phyloP scores from a whole-genome alignment of 2,888 invertebrate genomes.

The Rhagonycha fulva region DNA sequence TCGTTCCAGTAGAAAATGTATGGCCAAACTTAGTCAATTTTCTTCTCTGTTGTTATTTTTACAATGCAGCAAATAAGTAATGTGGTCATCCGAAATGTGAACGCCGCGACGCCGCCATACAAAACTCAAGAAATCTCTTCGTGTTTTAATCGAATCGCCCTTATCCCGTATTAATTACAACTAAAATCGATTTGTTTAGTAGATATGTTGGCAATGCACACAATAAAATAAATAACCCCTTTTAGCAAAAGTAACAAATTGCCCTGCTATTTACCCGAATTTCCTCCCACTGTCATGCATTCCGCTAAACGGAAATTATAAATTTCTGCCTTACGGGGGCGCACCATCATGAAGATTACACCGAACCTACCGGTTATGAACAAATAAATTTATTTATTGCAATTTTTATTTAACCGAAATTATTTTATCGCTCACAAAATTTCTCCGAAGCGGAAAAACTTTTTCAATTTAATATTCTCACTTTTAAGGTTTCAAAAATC shows the following conservation, averaged over 20 bases:
- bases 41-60: constrained; percentile 14
- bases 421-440: background rate
- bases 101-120: constrained; percentile 8
- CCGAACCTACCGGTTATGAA: constrained; percentile 13
- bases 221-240: constrained; percentile 13
- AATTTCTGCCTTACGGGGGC: constrained; percentile 35
- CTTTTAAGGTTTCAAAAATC: background rate
- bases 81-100: constrained; percentile 27
- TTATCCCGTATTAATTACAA: background rate
- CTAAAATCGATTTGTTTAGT: background rate
- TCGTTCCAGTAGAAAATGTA: constrained; percentile 21
- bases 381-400: constrained; percentile 13
- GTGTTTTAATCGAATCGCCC: background rate
- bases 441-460: background rate
- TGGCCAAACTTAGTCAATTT: constrained; percentile 27
- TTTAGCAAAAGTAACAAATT: constrained; percentile 39
- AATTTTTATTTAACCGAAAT: constrained; percentile 2
- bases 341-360: constrained; percentile 19
- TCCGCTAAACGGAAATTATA: constrained; percentile 46
- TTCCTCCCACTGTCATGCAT: constrained; percentile 41
- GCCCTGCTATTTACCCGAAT: constrained; percentile 43
- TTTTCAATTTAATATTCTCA: background rate
- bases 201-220: constrained; percentile 6
- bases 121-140: background rate
- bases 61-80: constrained; percentile 36